Conservation (phyloP, 2,113 vertebrate species). For the Hirundichthys speculiger region DNA sequence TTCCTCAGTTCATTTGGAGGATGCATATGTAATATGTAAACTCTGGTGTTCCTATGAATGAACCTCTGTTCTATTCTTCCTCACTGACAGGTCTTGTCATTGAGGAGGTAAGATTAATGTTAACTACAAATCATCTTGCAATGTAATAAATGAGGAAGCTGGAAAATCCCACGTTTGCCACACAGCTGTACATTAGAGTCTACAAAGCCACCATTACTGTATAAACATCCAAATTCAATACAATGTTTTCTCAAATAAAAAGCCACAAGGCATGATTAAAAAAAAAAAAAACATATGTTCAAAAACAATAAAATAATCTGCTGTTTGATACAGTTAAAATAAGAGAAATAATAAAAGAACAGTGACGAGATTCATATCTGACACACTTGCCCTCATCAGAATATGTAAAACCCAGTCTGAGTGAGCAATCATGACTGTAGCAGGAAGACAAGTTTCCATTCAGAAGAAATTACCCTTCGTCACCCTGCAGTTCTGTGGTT, state of each 20-base stretch:
- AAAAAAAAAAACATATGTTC: too few relatives aligned
- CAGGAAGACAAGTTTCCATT: constrained; percentile 46
- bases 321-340: neutral
- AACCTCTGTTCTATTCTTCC: neutral
- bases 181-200: too few relatives aligned
- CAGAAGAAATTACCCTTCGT: constrained; percentile 42
- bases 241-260: too few relatives aligned
- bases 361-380: neutral
- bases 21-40: constrained; percentile 12
- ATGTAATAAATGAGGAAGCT: too few relatives aligned
- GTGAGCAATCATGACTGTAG: constrained; percentile 10
- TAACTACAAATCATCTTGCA: neutral
- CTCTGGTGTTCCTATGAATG: neutral
- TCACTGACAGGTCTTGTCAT: neutral
- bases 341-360: neutral
- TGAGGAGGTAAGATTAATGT: constrained; percentile 4
- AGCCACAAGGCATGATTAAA: too few relatives aligned
- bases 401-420: constrained; percentile 13
- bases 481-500: constrained; percentile 43
- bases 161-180: too few relatives aligned
- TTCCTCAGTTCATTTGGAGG: constrained; percentile 13
- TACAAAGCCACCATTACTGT: neutral
- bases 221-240: neutral
- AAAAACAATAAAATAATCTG: neutral
- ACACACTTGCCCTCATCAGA: constrained; percentile 2